A percentile compares a stretch with the other conserved stretches of the same genome.
phyloP scores from a whole-genome alignment of 2,797 vertebrate genomes.

The Scarus forsteni region DNA sequence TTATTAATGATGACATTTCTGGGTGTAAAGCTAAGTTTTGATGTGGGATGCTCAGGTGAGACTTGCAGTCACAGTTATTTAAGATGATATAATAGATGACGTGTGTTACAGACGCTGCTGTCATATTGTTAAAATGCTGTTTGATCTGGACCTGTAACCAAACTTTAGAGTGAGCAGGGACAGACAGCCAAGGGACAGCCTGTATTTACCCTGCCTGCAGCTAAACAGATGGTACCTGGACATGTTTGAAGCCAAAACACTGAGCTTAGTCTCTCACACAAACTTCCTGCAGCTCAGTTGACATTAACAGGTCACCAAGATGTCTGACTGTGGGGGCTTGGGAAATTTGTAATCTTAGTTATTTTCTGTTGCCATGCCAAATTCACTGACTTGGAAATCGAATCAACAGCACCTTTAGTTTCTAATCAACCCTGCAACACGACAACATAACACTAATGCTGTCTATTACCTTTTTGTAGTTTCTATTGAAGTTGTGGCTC shows the following conservation, averaged over 20 bases:
- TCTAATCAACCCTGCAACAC: too few relatives aligned
- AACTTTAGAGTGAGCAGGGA: slow-evolving; percentile 9
- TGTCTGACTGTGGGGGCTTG: not conserved
- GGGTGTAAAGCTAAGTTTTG: too few relatives aligned
- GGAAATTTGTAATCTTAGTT: slow-evolving; percentile 22
- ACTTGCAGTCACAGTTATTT: too few relatives aligned
- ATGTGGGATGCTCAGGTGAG: too few relatives aligned
- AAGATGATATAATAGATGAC: too few relatives aligned
- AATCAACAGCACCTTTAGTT: not conserved
- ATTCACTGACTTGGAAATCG: not conserved
- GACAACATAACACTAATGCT: too few relatives aligned
- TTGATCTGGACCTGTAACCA: slow-evolving; percentile 17
- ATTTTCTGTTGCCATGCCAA: not conserved
- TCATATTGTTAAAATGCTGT: slow-evolving; percentile 2
- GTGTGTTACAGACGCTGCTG: not conserved
- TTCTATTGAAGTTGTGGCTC: too few relatives aligned
- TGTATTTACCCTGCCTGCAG: slow-evolving; percentile 65
- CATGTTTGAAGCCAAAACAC: slow-evolving; percentile 74
- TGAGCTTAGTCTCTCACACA: slow-evolving; percentile 15
- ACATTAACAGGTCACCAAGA: slow-evolving; percentile 19
- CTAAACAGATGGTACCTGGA: slow-evolving; percentile 61
- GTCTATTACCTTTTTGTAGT: too few relatives aligned
- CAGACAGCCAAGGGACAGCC: slow-evolving; percentile 34
- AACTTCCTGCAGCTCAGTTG: slow-evolving; percentile 19
- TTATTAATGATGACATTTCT: too few relatives aligned